A percentile compares a stretch with the other conserved stretches of the same genome.
These are phyloP conservation scores for Echinarachnius parma DNA, from an alignment of 53 echinoderm and acorn worm species.

Conservation along the genomic window DNA sequence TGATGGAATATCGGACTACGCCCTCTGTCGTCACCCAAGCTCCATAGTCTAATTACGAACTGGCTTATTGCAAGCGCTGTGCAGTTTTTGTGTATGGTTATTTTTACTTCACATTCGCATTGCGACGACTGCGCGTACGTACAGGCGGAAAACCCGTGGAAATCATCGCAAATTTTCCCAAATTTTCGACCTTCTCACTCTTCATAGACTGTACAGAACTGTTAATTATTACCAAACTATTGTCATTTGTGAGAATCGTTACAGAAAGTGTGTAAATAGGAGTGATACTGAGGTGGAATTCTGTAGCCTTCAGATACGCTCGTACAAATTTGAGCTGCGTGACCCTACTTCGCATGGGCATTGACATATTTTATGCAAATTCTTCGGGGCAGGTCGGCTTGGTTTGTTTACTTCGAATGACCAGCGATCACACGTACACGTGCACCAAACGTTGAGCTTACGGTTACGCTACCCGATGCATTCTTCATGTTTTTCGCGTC, in stretches of 20 bases:
- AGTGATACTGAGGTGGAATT: neutral
- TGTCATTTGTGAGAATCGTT: neutral
- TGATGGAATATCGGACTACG: too few species aligned
- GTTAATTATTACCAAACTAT: slow-evolving; percentile 1
- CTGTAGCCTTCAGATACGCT: neutral
- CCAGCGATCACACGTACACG: slow-evolving; percentile 43
- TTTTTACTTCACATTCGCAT: slow-evolving; percentile 16
- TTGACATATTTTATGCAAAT: slow-evolving; percentile 43
- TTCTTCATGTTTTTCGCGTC: neutral
- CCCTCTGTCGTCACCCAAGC: too few species aligned
- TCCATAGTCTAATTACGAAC: too few species aligned
- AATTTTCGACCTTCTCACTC: neutral
- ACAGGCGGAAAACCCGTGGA: slow-evolving; percentile 7
- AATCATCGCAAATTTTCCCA: slow-evolving; percentile 15
- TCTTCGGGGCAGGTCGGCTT: neutral
- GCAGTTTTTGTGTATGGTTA: too few species aligned
- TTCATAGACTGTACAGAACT: slow-evolving; percentile 1
- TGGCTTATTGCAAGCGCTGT: too few species aligned
- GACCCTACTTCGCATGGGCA: slow-evolving; percentile 32
- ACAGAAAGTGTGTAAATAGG: too few species aligned
- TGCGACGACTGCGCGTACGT: neutral
- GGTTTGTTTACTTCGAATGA: slow-evolving; percentile 32
- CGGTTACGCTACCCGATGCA: neutral
- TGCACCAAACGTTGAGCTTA: too few species aligned
- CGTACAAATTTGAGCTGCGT: slow-evolving; percentile 7